These are phyloP conservation scores for Herpetotheres cachinnans DNA, from an alignment of 2,113 vertebrate genomes.

Conservation along the genomic window DNA sequence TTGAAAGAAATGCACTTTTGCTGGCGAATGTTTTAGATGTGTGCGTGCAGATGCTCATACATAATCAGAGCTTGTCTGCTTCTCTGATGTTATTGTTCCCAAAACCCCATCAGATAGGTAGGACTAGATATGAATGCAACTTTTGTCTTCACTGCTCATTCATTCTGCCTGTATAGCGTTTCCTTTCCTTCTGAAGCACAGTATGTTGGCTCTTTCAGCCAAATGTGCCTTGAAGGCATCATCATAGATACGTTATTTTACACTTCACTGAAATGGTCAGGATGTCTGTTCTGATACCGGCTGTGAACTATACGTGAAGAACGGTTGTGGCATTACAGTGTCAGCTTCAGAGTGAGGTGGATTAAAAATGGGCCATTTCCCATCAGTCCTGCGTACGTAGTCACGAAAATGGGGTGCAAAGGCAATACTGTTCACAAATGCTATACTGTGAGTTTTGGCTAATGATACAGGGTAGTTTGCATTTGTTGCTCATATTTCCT, in stretches of 20 bases:
- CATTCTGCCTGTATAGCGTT: background rate
- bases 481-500: background rate
- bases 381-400: background rate
- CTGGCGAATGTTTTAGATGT: slow-evolving; percentile 79
- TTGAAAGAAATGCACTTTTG: slow-evolving; percentile 84
- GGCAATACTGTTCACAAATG: background rate
- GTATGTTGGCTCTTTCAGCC: background rate
- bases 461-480: background rate
- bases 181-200: background rate
- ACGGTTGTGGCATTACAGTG: background rate
- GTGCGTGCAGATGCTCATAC: slow-evolving; percentile 61
- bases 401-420: background rate
- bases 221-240: slow-evolving; percentile 3
- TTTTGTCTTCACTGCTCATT: slow-evolving; percentile 24
- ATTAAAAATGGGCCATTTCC: background rate
- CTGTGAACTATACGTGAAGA: background rate
- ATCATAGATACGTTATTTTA: background rate
- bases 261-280: background rate
- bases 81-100: slow-evolving; percentile 4
- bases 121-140: background rate
- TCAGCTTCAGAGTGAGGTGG: background rate
- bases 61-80: slow-evolving; percentile 46
- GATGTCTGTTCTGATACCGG: background rate
- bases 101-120: background rate
- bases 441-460: background rate